phyloP scores from a whole-genome alignment of 2,113 vertebrate genomes.

The Dromaius novaehollandiae region DNA sequence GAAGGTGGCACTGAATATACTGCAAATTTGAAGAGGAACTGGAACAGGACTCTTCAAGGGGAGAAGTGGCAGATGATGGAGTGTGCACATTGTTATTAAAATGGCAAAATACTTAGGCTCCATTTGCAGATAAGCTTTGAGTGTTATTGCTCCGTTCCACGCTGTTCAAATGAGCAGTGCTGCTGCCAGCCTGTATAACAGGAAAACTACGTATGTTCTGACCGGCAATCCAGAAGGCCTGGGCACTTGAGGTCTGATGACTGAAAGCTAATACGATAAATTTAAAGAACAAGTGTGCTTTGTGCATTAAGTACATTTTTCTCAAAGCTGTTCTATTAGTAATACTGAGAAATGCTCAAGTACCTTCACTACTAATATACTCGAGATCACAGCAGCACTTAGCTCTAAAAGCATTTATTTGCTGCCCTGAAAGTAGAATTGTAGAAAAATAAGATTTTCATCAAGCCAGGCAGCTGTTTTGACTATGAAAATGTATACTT shows the following conservation, averaged over 20 bases:
- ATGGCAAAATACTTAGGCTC: background rate
- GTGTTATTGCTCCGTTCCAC: background rate
- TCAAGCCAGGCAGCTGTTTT: background rate
- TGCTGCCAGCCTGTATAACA: background rate
- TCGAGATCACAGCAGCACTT: background rate
- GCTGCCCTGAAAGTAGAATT: background rate
- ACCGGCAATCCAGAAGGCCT: background rate
- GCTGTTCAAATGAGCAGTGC: background rate
- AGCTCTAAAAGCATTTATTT: slow-evolving; percentile 29
- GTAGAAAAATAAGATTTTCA: background rate
- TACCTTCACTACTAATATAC: background rate
- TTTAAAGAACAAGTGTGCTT: slow-evolving; percentile 2
- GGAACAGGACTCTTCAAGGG: background rate
- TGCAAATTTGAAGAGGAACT: background rate
- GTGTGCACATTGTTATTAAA: background rate
- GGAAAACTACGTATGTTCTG: background rate
- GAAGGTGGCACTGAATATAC: background rate
- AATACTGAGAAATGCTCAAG: slow-evolving; percentile 24
- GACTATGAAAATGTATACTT: background rate
- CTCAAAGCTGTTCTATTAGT: background rate
- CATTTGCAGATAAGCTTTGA: background rate
- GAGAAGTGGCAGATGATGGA: background rate
- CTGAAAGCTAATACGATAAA: background rate
- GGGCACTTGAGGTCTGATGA: background rate
- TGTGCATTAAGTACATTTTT: background rate